phyloP scores from a whole-genome alignment of 2,888 invertebrate genomes.

The Tortricodes alternella region DNA sequence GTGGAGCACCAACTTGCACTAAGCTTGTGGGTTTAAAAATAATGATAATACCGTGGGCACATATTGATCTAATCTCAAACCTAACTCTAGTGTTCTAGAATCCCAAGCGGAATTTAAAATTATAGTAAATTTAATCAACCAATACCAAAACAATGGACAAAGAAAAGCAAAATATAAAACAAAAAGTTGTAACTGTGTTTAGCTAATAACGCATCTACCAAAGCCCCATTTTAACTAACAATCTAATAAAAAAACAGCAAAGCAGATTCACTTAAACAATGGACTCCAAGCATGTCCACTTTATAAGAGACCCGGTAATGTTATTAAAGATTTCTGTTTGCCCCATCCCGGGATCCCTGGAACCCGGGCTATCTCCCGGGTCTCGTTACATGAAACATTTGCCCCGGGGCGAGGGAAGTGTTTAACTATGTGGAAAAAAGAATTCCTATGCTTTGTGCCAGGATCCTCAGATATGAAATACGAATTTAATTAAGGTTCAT shows the following conservation, averaged over 20 bases:
- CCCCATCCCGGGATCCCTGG: slow-evolving; percentile 29
- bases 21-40: too few relatives aligned
- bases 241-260: slow-evolving; percentile 17
- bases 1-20: too few relatives aligned
- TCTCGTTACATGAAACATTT: slow-evolving; percentile 57
- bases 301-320: slow-evolving; percentile 24
- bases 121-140: too few relatives aligned
- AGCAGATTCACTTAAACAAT: slow-evolving; percentile 23
- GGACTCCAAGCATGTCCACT: slow-evolving; percentile 24
- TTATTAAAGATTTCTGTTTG: slow-evolving; percentile 43
- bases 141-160: too few relatives aligned
- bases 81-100: too few relatives aligned
- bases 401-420: slow-evolving; percentile 53
- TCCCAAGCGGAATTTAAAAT: too few relatives aligned
- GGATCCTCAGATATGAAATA: slow-evolving; percentile 61
- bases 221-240: slow-evolving; percentile 3
- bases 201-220: too few relatives aligned
- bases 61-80: too few relatives aligned
- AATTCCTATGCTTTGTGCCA: slow-evolving; percentile 51
- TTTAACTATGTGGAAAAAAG: slow-evolving; percentile 68
- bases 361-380: slow-evolving; percentile 33
- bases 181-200: neutral
- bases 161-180: neutral
- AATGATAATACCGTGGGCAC: too few relatives aligned
- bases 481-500: slow-evolving; percentile 69